Evolutionary conservation across 23 tunicate genomes (phyloP), one percentile per base, ranked within the genome.

Genomic region (Halocynthia roretzi): DNA sequence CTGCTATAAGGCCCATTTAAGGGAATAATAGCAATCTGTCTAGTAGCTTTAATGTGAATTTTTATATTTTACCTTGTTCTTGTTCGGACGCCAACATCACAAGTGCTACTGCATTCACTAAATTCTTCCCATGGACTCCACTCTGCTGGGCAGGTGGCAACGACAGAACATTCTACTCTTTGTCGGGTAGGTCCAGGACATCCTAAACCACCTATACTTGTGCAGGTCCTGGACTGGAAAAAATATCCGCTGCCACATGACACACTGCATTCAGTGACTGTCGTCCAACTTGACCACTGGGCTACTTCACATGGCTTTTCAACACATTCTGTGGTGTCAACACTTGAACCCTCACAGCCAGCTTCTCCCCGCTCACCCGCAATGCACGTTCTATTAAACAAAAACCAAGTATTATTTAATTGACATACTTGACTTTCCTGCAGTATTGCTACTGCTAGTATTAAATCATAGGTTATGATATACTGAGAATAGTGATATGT

Each of bases 1-100:
- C 44, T 31, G 4, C 44, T 1, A 31, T 31, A 31, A 31, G 44
- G 44, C 44, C 44, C 1, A 31, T 31, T 31, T 4, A 31, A 4
- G 44, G 44, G 4, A 31, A 31, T 31, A 31, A 31, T 4, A 31
- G 44, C 44, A 31, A 31, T 31, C 44, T 31, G 44, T 31, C 44
- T 31, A 31, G 4, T 31, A 31, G 44, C 44, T 31, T 1, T 4
- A 31, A 31, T 31, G 44, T 31, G 44, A 31, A 31, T 31, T 31
- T 31, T 31, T 31, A 31, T 31, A 31, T 31, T 31, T 31, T 31
- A 31, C 44, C 91, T 66, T 11, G 48, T n/a, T 56, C 91, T 61
- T 61, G 31, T 54, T 21, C 23, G 62, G 17, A 72, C 55, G 0
- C 86, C 93, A 10, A 80, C 85, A 53, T 69, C 84, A 71, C 93